A percentile compares a stretch with the other conserved stretches of the same genome.
These are phyloP conservation scores for Melanaphis sacchari DNA, from an alignment of 1,140 invertebrate genomes.

Conservation along the genomic window DNA sequence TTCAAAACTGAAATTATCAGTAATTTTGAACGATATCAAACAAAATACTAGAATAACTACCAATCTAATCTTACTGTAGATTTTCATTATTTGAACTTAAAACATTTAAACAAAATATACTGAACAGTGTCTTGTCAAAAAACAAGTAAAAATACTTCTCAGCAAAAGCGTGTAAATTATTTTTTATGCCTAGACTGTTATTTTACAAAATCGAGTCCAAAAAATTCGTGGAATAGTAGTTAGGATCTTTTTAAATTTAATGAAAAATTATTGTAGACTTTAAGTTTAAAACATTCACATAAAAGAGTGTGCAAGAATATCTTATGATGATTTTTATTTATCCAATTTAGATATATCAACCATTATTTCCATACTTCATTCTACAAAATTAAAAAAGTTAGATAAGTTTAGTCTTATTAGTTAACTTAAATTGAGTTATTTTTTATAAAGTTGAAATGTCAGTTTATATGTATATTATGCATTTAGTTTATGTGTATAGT, in stretches of 20 bases:
- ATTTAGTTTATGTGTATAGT: background rate
- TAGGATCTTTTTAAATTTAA: background rate
- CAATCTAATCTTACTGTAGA: fast-evolving
- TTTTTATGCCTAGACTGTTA: background rate
- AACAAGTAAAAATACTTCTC: background rate
- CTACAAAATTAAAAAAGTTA: background rate
- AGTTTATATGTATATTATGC: background rate
- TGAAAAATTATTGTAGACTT: background rate
- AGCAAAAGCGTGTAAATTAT: background rate
- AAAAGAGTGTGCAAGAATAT: background rate
- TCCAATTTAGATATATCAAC: background rate
- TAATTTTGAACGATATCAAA: background rate
- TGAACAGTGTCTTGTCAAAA: background rate
- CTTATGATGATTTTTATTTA: background rate
- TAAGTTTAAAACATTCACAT: background rate
- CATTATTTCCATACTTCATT: no score
- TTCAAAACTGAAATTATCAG: background rate
- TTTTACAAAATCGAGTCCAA: background rate
- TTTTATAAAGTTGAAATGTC: background rate
- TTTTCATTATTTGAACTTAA: background rate
- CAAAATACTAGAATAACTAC: background rate
- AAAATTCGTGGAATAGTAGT: background rate
- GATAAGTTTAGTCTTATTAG: background rate
- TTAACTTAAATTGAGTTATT: background rate
- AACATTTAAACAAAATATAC: background rate